Conservation (phyloP, 2,888 invertebrate genomes). For the Aquatica leii region DNA sequence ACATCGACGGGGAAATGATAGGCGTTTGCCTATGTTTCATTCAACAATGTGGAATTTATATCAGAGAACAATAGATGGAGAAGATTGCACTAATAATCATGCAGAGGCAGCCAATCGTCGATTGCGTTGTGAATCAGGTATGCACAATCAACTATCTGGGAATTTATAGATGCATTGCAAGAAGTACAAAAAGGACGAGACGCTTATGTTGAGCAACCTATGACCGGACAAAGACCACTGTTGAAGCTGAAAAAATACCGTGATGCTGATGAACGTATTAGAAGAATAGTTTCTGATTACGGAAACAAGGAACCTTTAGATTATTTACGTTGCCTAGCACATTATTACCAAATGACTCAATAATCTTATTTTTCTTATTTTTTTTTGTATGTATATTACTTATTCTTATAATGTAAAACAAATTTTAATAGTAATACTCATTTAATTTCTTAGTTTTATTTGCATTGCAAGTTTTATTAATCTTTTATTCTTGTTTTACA, state of each 20-base stretch:
- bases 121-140: conserved; percentile 13
- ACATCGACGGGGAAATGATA: conserved; percentile 12
- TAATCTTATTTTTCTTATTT: too few species aligned
- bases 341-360: not conserved
- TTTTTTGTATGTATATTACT: too few species aligned
- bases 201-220: too few species aligned
- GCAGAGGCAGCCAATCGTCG: conserved; percentile 6
- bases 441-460: too few species aligned
- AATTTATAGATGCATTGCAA: too few species aligned
- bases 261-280: too few species aligned
- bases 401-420: too few species aligned
- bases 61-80: conserved; percentile 10
- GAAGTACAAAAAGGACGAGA: too few species aligned
- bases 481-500: too few species aligned
- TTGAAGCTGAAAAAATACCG: too few species aligned
- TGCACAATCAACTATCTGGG: not conserved
- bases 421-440: too few species aligned
- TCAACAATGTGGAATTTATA: conserved; percentile 9
- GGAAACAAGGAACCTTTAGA: not conserved
- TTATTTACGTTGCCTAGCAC: not conserved
- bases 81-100: conserved; percentile 12
- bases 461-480: too few species aligned
- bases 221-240: conserved; percentile 8
- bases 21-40: conserved; percentile 2
- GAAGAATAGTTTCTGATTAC: not conserved